Percentiles rank a stretch among this genome's conserved stretches.
These are phyloP conservation scores for Drosophila punjabiensis DNA, from an alignment of 1,140 invertebrate genomes.

Conservation along the genomic window DNA sequence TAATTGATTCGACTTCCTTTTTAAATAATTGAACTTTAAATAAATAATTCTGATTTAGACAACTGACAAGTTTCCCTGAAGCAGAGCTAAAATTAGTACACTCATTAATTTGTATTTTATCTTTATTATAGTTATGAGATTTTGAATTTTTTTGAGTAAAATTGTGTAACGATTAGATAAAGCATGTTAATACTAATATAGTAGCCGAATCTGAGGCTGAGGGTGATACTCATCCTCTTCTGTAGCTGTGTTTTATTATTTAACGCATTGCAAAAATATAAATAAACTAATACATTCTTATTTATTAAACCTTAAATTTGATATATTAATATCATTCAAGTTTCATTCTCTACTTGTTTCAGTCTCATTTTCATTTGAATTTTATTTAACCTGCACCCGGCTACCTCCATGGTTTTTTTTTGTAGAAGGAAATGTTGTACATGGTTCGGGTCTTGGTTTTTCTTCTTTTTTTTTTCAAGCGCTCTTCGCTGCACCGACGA, in stretches of 20 bases:
- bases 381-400: neutral
- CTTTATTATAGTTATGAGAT: no score
- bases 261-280: no score
- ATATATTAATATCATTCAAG: no score
- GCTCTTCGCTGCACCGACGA: slow-evolving; percentile 58
- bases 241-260: neutral
- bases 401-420: neutral
- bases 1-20: no score
- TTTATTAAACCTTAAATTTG: neutral
- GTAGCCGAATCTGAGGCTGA: neutral
- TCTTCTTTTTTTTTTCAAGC: slow-evolving; percentile 44
- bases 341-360: neutral
- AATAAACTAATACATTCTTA: neutral
- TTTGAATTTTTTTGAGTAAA: no score
- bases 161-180: no score
- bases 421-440: slow-evolving; percentile 24
- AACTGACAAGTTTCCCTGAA: no score
- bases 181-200: neutral
- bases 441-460: slow-evolving; percentile 24
- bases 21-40: no score
- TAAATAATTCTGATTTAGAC: no score
- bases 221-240: neutral
- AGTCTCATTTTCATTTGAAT: slow-evolving; percentile 30
- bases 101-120: no score
- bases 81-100: no score